Evolutionary conservation across 2,797 vertebrate genomes (phyloP).

Genomic region (Acrocephalus scirpaceus): DNA sequence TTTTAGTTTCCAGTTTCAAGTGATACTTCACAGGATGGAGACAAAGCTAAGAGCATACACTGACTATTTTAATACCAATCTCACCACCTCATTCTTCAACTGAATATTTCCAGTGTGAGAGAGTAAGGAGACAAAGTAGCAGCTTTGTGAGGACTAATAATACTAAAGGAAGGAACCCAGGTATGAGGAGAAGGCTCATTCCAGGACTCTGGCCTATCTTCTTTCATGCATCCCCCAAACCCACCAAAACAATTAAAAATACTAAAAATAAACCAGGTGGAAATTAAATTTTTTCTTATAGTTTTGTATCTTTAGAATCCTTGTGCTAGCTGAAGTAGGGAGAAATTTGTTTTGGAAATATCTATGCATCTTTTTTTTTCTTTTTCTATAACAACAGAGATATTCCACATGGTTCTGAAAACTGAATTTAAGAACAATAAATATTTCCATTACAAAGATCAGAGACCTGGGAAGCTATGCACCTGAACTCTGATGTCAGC

Average conservation of each 20-base stretch:
- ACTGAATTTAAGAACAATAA: neutral
- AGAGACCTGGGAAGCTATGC: neutral
- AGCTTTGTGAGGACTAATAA: neutral
- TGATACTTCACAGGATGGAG: neutral
- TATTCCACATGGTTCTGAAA: neutral
- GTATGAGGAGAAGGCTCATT: neutral
- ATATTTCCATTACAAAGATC: neutral
- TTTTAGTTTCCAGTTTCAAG: neutral
- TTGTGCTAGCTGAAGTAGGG: neutral
- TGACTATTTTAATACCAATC: neutral
- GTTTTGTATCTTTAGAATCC: neutral
- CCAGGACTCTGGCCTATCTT: neutral
- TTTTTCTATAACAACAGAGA: neutral
- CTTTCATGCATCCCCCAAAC: neutral
- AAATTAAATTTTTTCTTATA: neutral
- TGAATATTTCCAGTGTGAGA: neutral
- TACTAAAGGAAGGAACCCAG: neutral
- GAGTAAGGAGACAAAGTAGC: neutral
- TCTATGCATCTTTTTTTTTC: neutral
- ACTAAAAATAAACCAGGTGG: neutral
- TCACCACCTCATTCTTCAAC: neutral
- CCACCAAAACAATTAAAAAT: neutral
- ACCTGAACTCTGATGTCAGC: neutral
- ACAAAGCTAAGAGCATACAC: neutral
- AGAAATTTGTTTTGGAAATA: neutral